A percentile compares a stretch with the other conserved stretches of the same genome.
Conservation (phyloP, 2,113 vertebrate species). For the Zingel zingel region DNA sequence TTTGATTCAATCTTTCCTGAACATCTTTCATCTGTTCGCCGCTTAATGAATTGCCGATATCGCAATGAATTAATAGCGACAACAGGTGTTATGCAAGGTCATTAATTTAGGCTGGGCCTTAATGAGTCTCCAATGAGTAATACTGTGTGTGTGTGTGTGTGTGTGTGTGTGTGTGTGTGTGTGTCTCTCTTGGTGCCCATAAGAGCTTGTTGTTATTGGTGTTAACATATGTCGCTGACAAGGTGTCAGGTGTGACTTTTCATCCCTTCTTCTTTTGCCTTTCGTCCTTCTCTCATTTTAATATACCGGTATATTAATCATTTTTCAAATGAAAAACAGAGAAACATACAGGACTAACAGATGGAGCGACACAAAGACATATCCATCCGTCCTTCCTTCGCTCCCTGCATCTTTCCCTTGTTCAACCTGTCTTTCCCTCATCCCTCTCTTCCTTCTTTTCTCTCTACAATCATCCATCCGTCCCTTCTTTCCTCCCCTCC, state of each 20-base stretch:
- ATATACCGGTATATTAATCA: background rate
- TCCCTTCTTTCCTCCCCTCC: slow-evolving; percentile 69
- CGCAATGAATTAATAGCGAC: slow-evolving; percentile 25
- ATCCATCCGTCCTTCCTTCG: background rate
- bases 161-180: slow-evolving; percentile 81
- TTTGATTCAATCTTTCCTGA: background rate
- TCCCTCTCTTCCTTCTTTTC: background rate
- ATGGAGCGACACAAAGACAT: background rate
- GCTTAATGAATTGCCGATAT: slow-evolving; percentile 1
- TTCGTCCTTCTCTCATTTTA: background rate
- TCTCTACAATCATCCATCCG: background rate
- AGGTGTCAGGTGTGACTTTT: slow-evolving; percentile 4
- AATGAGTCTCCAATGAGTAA: slow-evolving; percentile 43
- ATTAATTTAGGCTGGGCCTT: slow-evolving; percentile 31
- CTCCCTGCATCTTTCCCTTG: background rate
- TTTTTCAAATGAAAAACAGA: background rate
- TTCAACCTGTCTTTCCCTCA: too few relatives aligned
- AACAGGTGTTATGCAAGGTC: slow-evolving; percentile 59
- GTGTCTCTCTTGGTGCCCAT: slow-evolving; percentile 91
- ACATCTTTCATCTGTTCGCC: background rate
- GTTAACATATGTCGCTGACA: slow-evolving; percentile 94
- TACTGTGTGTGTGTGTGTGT: slow-evolving; percentile 13
- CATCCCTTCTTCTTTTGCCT: slow-evolving; percentile 23
- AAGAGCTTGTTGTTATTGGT: slow-evolving; percentile 93
- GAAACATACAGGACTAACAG: background rate